Percentiles rank a stretch among this genome's conserved stretches.
Conservation (phyloP, 2,797 vertebrate species). For the Phoebastria nigripes region DNA sequence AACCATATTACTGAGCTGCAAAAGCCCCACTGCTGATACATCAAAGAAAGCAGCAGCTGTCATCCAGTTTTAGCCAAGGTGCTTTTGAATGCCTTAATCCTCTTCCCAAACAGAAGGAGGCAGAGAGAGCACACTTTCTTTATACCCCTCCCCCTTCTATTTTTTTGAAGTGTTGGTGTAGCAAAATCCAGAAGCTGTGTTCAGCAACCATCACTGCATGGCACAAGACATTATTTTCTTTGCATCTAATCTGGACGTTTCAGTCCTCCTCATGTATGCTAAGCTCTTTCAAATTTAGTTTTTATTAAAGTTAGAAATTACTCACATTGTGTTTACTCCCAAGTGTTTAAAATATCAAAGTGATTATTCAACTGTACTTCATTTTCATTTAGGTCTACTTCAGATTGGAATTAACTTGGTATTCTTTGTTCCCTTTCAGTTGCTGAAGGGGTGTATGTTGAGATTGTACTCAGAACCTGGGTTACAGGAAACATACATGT, state of each 20-base stretch:
- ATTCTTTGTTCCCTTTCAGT: neutral
- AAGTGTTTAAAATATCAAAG: neutral
- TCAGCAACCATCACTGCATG: neutral
- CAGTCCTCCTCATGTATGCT: neutral
- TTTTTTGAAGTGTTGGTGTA: neutral
- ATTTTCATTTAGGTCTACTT: neutral
- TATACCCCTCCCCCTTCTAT: neutral
- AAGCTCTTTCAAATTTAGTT: neutral
- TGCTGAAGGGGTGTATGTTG: neutral
- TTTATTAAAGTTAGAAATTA: neutral
- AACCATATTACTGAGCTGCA: neutral
- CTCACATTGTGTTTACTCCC: neutral
- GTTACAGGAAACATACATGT: neutral
- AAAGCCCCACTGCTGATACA: neutral
- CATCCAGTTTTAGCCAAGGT: neutral
- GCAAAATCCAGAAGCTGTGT: neutral
- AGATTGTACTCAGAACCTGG: neutral
- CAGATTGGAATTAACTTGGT: neutral
- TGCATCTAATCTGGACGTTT: neutral
- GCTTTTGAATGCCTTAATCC: conserved; percentile 36
- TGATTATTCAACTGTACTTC: neutral
- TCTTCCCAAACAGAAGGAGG: neutral
- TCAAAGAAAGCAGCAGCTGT: conserved; percentile 54
- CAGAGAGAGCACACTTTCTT: neutral
- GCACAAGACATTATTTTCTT: neutral